Base-by-base conservation (phyloP, 2,797 vertebrate genomes). In the Pantherophis vulpinus region DNA sequence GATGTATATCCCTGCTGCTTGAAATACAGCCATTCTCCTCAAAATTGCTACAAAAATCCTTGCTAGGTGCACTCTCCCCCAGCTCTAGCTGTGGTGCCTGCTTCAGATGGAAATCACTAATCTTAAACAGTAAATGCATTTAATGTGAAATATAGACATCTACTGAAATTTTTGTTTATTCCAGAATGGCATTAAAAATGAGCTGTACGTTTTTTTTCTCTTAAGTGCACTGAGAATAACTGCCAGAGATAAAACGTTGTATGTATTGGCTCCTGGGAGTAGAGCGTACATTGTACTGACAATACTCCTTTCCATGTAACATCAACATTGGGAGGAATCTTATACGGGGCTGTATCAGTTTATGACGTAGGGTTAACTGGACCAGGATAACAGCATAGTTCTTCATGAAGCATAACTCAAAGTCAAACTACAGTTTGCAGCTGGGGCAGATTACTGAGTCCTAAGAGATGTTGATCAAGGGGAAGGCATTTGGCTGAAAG, bases 401-500 rank as follows among this genome's bases (percentile, higher is more conserved):
- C 23, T 29, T 90, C 54, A 51, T 47, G 61, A 88, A 74, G 23
- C 3, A 47, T 2, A 89, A 47, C 37, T 58, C 60, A 60, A 79
- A 87, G 51, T 83, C 88, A 93, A 89, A 86, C 27, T 42, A 42
- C 32, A 59, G 10, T 89, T 51, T 32, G 25, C 42, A 18, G 13
- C 29, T 2, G 29, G 25, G 86, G 4, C 23, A 92, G 93, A 79
- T 87, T 89, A 55, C 91, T 94, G 55, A 88, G 91, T 86, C 91
- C 92, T 58, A 59, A 94, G 92, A 94, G 92, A 37, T 92, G 94
- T 7, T 86, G 90, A 92, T 94, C 93, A 90, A 70, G 47, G 27
- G 91, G 42, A 59, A 61, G 90, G 23, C 88, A 94, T 90, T 89
- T 93, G 91, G 92, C 89, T 95, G 92, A 96, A 97, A 97, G 95